Conservation (phyloP, 2,113 vertebrate species). For the Microcebus jonahi region DNA sequence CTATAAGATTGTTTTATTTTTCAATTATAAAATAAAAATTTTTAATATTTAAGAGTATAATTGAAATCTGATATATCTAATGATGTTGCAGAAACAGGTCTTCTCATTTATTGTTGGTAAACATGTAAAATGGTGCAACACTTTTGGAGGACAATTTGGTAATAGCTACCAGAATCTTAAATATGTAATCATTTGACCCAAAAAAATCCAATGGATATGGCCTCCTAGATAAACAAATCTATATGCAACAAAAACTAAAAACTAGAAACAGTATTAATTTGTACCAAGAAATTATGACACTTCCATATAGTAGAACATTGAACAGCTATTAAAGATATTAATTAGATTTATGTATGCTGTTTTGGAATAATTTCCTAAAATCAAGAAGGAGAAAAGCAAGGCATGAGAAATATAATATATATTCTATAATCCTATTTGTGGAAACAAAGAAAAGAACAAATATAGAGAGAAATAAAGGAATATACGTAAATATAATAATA, state of each 20-base stretch:
- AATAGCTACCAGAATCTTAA: background rate
- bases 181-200: background rate
- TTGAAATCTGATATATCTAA: background rate
- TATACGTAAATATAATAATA: background rate
- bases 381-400: background rate
- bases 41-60: background rate
- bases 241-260: background rate
- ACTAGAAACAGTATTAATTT: background rate
- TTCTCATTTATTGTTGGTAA: background rate
- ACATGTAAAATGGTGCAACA: background rate
- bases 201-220: background rate
- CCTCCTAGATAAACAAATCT: background rate
- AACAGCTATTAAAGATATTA: background rate
- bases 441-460: background rate
- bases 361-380: background rate
- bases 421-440: background rate
- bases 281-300: background rate
- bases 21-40: background rate
- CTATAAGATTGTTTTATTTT: background rate
- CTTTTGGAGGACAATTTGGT: background rate
- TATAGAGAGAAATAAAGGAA: background rate
- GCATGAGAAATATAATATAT: background rate
- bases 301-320: background rate
- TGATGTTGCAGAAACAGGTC: background rate
- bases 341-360: background rate